Evolutionary conservation across 2,113 vertebrate species (phyloP).

Genomic region (Gasterosteus aculeatus): DNA sequence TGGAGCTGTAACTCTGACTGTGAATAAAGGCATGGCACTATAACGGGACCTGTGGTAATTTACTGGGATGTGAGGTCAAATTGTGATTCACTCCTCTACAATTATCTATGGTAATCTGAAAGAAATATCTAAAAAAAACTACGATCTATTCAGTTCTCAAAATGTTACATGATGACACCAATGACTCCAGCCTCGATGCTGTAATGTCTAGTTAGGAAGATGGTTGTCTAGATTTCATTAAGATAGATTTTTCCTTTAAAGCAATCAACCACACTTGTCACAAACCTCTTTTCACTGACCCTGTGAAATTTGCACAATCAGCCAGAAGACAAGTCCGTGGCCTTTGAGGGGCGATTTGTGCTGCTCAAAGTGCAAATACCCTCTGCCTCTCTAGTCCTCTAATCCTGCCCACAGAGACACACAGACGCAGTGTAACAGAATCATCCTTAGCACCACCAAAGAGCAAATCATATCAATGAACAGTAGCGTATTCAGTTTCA

Average conservation of each 20-base stretch:
- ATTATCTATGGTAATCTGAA: neutral
- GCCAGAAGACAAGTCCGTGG: constrained; percentile 49
- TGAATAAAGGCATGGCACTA: constrained; percentile 28
- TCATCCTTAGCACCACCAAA: constrained; percentile 72
- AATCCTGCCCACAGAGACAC: constrained; percentile 59
- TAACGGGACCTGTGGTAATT: constrained; percentile 13
- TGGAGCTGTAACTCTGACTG: constrained; percentile 23
- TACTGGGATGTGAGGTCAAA: constrained; percentile 9
- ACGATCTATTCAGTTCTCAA: neutral
- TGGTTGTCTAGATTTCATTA: neutral
- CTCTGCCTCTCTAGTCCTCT: constrained; percentile 40
- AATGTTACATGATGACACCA: neutral
- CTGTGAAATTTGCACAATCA: constrained; percentile 53
- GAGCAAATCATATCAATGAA: constrained; percentile 55
- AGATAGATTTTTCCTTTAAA: constrained; percentile 52
- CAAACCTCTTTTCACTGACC: constrained; percentile 44
- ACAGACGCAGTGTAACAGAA: constrained; percentile 50
- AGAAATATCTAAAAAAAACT: neutral
- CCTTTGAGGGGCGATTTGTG: constrained; percentile 37
- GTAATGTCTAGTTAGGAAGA: constrained; percentile 1
- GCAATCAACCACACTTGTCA: constrained; percentile 36
- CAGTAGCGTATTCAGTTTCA: constrained; percentile 23
- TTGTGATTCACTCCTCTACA: constrained; percentile 3
- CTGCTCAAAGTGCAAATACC: constrained; percentile 60
- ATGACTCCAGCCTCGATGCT: constrained; percentile 4